These are phyloP conservation scores for Galeopsomyia nigrocyanea DNA, from an alignment of 2,888 invertebrate genomes.

Conservation along the genomic window DNA sequence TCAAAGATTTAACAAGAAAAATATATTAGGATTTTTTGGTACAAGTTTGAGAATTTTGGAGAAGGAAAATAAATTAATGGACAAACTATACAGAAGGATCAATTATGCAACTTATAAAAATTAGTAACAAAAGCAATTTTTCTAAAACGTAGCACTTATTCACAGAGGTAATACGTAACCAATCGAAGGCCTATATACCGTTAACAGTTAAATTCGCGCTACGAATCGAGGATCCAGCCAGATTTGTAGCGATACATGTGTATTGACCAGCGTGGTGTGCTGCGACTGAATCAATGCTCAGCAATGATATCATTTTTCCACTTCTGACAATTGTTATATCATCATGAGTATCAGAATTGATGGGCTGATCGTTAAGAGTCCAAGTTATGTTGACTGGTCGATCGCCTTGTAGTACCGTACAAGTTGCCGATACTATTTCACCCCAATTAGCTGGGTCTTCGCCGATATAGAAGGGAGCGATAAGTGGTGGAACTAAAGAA, in stretches of 20 bases:
- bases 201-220: conserved; percentile 72
- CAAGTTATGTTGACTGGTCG: conserved; percentile 80
- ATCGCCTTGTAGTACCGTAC: conserved; percentile 81
- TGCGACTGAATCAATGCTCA: conserved; percentile 71
- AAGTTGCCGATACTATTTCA: conserved; percentile 78
- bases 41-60: not conserved
- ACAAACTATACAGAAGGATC: too few species aligned
- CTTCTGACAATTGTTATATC: conserved; percentile 60
- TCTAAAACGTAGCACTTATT: too few species aligned
- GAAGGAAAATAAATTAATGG: not conserved
- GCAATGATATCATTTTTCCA: conserved; percentile 64
- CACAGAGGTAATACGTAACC: too few species aligned
- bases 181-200: conserved; percentile 62
- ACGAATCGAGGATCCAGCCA: conserved; percentile 71
- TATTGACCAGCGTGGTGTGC: conserved; percentile 72
- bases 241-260: conserved; percentile 71
- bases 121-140: too few species aligned
- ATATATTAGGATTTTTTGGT: not conserved
- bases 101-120: too few species aligned
- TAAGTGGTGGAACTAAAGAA: conserved; percentile 75
- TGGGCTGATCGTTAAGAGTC: conserved; percentile 69
- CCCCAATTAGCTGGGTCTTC: conserved; percentile 78
- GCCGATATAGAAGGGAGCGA: conserved; percentile 76
- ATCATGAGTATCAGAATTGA: conserved; percentile 56
- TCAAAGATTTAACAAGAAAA: not conserved